Evolutionary conservation across 2,888 invertebrate genomes (phyloP), one percentile per base, ranked within the genome.

Genomic region (Macaria notata): DNA sequence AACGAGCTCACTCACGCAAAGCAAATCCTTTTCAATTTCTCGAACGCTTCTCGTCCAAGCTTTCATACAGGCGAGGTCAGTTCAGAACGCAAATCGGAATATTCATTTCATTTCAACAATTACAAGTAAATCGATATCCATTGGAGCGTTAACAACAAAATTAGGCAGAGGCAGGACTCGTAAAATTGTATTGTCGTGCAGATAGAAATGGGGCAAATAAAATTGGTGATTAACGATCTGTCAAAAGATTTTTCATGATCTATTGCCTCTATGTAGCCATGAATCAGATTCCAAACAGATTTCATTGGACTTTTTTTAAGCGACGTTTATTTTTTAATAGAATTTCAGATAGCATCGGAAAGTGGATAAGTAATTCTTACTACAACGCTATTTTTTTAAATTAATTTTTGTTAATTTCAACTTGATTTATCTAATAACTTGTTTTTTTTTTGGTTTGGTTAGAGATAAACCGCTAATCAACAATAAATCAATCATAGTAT

Each of bases 21-120:
- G 70, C 73, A 76, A 83, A 84, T 79, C 79, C 81, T 79, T 84
- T 86, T 84, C 80, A 83, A 84, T 85, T 85, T 79, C 79, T 79
- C 71, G 66, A 76, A 77, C 68, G 72, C 76, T 83, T 81, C 83
- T 81, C 78, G 66, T 66, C 64, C 57, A 58, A 63, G 63, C 31
- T 49, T 58, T 47, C 56, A 61, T 46, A 48, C 46, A 57, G 53
- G 51, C 56, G 47, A 50, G 47, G 51, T 59, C 50, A 56, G 45
- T 36, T 50, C 41, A 19, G 19, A 19, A 19, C 48, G 51, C 31
- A 56, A 46, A 38, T 7, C 41, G 49, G 19, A 8, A 49, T 54
- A 56, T 54, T 43, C 42, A 62, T 52, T 61, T 52, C 42, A 54
- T 55, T 48, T 29, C 36, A 56, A 58, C 55, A 60, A 54, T 58